Base-by-base conservation (phyloP, 64 coral and sea anemone species). In the Trachythela sp. region DNA sequence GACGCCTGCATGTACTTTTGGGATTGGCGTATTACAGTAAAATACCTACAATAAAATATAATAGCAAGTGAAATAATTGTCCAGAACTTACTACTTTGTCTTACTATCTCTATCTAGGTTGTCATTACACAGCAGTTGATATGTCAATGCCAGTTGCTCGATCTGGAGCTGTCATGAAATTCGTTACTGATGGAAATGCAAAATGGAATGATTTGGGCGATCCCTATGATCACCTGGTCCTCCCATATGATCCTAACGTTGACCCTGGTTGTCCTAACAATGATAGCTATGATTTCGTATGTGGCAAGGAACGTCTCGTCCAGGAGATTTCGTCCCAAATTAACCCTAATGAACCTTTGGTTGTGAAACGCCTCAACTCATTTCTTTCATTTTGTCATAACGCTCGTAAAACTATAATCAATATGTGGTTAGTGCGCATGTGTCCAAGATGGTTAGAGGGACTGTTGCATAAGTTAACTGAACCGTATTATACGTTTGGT, bases 131-230 rank as follows among this genome's bases (percentile, higher is more conserved):
- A 13, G 75, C 75, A 34, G 75, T 80, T 80, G 75, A 80, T 2
- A 80, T 80, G 75, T 80, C 75, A 20, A 80, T 80, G 75, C 75
- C 75, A 35, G 9, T 9, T 80, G 75, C 75, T 80, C 20, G 75
- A 80, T 80, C 75, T 39, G 75, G 75, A 80, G 75, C 75, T 34
- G 75, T 80, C 75, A 80, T 80, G 75, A 80, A 80, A 39, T 80
- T 80, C 33, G 75, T 80, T 39, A 80, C 75, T 1, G 75, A 9
- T 39, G 75, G 75, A 80, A 80, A 80, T 36, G 75, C 75, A 0
- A 80, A 80, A 37, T 80, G 75, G 75, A 80, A 80, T 80, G 75
- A 80, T 80, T 39, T 80, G 4, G 75, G 75, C 31, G 75, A 80
- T 80, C 75, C 75, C 20, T 80, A 80, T 80, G 75, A 80, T 39